phyloP scores from a whole-genome alignment of 23 tunicate genomes.

The Diplosoma virens region DNA sequence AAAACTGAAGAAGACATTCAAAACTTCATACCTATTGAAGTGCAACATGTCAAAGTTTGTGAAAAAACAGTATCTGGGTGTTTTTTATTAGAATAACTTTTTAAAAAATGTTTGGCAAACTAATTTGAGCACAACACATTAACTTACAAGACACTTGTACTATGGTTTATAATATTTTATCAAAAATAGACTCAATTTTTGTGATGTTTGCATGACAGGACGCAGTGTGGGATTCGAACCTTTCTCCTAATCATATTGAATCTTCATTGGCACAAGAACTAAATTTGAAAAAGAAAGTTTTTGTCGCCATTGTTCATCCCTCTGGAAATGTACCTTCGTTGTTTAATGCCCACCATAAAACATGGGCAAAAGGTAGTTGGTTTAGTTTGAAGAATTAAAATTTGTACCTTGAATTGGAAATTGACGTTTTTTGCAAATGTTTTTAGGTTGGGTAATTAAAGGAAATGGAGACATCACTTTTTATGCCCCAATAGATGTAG shows the following conservation, averaged over 20 bases:
- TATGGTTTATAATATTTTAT: too few species aligned
- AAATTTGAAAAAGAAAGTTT: conserved; percentile 77
- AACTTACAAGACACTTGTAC: too few species aligned
- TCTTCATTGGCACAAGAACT: conserved; percentile 66
- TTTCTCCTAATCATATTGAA: conserved; percentile 71
- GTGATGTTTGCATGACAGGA: too few species aligned
- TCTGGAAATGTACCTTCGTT: conserved; percentile 25
- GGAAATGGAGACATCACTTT: conserved; percentile 66
- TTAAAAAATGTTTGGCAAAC: too few species aligned
- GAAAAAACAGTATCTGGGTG: too few species aligned
- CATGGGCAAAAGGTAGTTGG: conserved; percentile 59
- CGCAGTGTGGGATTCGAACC: conserved; percentile 70
- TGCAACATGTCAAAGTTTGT: too few species aligned
- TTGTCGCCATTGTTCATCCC: conserved; percentile 65
- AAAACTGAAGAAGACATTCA: not conserved
- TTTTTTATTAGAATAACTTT: too few species aligned
- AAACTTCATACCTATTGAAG: conserved; percentile 63
- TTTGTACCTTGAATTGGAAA: not conserved
- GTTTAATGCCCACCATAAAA: conserved; percentile 30
- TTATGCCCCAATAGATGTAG: conserved; percentile 55
- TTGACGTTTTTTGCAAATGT: not conserved
- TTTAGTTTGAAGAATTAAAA: not conserved
- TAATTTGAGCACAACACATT: too few species aligned
- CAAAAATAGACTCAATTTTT: too few species aligned
- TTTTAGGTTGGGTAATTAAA: conserved; percentile 47